Conservation (phyloP, 2,113 vertebrate genomes). For the Pseudonaja textilis region DNA sequence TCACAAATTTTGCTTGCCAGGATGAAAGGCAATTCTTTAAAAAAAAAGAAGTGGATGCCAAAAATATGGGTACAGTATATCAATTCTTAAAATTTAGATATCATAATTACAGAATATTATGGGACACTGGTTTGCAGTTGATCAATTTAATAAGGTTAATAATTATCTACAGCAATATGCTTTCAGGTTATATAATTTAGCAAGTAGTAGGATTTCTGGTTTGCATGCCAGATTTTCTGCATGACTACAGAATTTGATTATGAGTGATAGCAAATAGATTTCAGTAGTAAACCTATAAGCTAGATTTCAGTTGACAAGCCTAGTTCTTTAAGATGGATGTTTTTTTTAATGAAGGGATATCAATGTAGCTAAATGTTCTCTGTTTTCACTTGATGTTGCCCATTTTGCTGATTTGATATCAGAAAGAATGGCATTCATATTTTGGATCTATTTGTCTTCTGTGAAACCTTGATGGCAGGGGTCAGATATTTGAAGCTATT, state of each 20-base stretch:
- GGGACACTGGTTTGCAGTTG: background rate
- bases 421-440: conserved; percentile 36
- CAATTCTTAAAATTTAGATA: background rate
- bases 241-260: background rate
- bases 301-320: conserved; percentile 34
- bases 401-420: conserved; percentile 39
- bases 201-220: background rate
- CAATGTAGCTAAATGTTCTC: conserved; percentile 19
- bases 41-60: background rate
- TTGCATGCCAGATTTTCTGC: background rate
- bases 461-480: conserved; percentile 23
- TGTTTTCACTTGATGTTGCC: conserved; percentile 46
- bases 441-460: conserved; percentile 47
- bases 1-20: background rate
- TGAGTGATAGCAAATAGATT: background rate
- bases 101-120: background rate
- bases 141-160: background rate
- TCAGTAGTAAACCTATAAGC: conserved; percentile 26
- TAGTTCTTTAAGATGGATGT: conserved; percentile 46
- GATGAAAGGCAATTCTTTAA: background rate
- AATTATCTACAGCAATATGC: background rate
- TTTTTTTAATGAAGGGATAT: conserved; percentile 33
- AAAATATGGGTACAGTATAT: background rate
- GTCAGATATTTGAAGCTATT: background rate
- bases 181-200: background rate